A percentile compares a stretch with the other conserved stretches of the same genome.
Evolutionary conservation across 2,797 vertebrate genomes (phyloP).

Genomic region (Arnoldichthys spilopterus): DNA sequence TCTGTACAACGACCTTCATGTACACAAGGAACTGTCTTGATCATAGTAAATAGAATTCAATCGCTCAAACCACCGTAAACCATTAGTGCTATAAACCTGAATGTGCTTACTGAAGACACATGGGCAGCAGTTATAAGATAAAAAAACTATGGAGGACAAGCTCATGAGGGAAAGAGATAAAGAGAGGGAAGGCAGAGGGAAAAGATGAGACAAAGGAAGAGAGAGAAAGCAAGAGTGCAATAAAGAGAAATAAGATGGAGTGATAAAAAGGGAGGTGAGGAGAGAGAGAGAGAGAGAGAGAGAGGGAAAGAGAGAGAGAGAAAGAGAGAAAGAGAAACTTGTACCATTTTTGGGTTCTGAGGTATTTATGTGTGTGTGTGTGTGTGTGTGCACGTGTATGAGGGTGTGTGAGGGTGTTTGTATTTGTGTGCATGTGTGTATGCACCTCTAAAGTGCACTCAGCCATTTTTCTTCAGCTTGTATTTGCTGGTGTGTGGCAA

Average conservation of each 20-base stretch:
- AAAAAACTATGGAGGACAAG: not conserved
- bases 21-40: not conserved
- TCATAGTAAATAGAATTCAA: not conserved
- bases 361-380: constrained; percentile 17
- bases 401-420: constrained; percentile 35
- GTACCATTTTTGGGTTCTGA: constrained; percentile 25
- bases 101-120: not conserved
- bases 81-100: not conserved
- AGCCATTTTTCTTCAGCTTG: constrained; percentile 33
- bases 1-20: not conserved
- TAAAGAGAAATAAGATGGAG: no score
- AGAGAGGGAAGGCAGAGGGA: no score
- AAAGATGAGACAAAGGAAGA: no score
- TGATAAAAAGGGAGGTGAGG: no score
- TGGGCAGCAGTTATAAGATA: not conserved
- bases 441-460: constrained; percentile 20
- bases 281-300: not conserved
- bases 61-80: not conserved
- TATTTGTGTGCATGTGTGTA: constrained; percentile 8
- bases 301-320: no score
- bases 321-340: not conserved
- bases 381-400: constrained; percentile 8
- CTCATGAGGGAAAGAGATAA: constrained; percentile 4
- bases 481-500: constrained; percentile 22
- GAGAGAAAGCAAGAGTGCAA: no score